Base-by-base conservation (phyloP, 2,888 invertebrate species). In the Iphiclides podalirius region DNA sequence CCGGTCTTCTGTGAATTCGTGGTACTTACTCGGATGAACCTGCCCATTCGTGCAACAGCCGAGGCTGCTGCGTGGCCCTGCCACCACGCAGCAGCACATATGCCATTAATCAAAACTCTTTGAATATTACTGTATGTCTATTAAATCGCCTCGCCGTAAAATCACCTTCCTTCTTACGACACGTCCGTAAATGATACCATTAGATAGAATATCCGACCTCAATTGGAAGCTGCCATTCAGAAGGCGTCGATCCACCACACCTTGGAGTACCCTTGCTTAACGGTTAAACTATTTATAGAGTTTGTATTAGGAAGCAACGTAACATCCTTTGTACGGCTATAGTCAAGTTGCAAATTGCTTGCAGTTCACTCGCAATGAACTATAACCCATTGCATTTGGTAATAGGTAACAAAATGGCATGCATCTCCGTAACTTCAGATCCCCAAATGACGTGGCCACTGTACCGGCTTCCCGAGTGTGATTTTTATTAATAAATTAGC, bases 401-500 rank as follows among this genome's bases (percentile, higher is more conserved):
- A 8, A 43, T 52, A 43, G 8, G 38, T 15, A 26, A 15, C 23
- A 33, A 4, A 49, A 26, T 20, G 7, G 48, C 15, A 7, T 38
- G 23, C 12, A 20, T 15, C 2, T 13, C 15, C 12, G 9, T 8
- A 14, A 31, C 9, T 38, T 17, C 11, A 7, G 4, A 16, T 37
- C 34, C 16, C 16, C 31, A 38, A 39, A 38, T 34, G 38, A 38
- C 38, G 16, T 34, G 43, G 20, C 38, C 38, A 13, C 47, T 37
- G 55, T 47, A 44, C 50, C 53, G 50, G 64, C 70, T 70, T 76
- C 71, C 75, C 62, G 52, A 54, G 70, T 67, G 67, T 66, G 70
- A 72, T 67, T 80, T 81, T 81, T 79, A 83, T 85, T 85, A 79
- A 75, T 66, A 83, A 83, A 83, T 83, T 80, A 79, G 74, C 60